phyloP scores from a whole-genome alignment of 2,113 vertebrate species.

The Microtus montanus region DNA sequence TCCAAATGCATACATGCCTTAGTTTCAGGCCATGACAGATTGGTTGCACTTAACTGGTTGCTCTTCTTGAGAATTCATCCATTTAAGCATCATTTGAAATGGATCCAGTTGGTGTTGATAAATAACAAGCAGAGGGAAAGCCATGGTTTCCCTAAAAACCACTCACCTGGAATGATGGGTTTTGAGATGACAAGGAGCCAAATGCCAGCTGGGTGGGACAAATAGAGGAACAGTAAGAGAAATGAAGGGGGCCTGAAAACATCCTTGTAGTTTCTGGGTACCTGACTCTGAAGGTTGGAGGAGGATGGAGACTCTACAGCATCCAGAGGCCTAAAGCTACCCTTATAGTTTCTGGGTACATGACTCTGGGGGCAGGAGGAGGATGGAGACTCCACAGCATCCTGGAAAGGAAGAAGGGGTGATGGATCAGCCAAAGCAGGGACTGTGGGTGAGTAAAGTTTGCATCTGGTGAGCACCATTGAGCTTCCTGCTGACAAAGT shows the following conservation, averaged over 20 bases:
- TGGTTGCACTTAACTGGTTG: not conserved
- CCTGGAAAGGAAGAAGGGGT: not conserved
- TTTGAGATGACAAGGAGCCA: not conserved
- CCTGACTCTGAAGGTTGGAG: not conserved
- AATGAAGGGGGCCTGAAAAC: not conserved
- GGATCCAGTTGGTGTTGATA: not conserved
- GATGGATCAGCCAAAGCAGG: not conserved
- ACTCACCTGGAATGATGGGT: not conserved
- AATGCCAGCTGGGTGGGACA: not conserved
- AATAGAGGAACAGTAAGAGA: not conserved
- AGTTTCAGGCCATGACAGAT: not conserved
- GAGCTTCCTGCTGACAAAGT: not conserved
- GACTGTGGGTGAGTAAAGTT: not conserved
- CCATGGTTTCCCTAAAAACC: not conserved
- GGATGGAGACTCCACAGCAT: fast-evolving
- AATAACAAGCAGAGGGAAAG: not conserved
- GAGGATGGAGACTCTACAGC: fast-evolving
- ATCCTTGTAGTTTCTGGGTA: not conserved
- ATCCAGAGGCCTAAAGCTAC: too few relatives aligned
- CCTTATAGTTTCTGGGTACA: not conserved
- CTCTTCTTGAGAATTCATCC: not conserved
- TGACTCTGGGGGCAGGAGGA: not conserved
- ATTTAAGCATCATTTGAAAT: not conserved
- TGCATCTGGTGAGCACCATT: not conserved
- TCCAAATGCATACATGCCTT: fast-evolving